A percentile compares a stretch with the other conserved stretches of the same genome.
phyloP scores from a whole-genome alignment of 2,797 vertebrate species.

The Ctenochaetus hawaiiensis region DNA sequence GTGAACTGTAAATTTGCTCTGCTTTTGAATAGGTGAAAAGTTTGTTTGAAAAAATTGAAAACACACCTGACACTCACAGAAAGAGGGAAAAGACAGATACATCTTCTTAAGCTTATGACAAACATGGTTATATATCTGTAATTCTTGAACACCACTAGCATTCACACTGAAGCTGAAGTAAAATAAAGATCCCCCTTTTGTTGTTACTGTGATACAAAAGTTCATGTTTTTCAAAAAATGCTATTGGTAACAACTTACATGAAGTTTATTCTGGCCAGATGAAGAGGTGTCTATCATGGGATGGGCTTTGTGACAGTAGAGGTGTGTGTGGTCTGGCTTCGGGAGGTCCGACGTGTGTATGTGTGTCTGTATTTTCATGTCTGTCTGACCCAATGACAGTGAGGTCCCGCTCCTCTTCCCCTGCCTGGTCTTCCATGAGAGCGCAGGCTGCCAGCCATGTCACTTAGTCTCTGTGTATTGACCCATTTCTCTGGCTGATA shows the following conservation, averaged over 20 bases:
- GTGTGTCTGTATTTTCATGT: conserved; percentile 41
- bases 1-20: not conserved
- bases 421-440: conserved; percentile 65
- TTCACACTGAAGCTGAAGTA: not conserved
- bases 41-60: not conserved
- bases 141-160: not conserved
- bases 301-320: conserved; percentile 17
- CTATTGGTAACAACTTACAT: not conserved
- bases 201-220: too few relatives aligned
- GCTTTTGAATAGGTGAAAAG: not conserved
- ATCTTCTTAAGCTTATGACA: not conserved
- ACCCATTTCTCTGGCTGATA: conserved; percentile 83
- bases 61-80: not conserved
- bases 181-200: not conserved
- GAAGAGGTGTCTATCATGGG: conserved; percentile 3
- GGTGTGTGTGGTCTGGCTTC: conserved; percentile 22
- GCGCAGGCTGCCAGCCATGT: conserved; percentile 76
- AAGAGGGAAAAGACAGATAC: not conserved
- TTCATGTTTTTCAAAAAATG: not conserved
- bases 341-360: conserved; percentile 5
- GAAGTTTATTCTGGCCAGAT: not conserved
- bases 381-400: conserved; percentile 75
- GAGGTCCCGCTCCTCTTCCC: conserved; percentile 65
- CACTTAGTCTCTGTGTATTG: conserved; percentile 83
- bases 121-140: not conserved